phyloP scores from a whole-genome alignment of 2,888 invertebrate species.

The Alentia gelatinosa region DNA sequence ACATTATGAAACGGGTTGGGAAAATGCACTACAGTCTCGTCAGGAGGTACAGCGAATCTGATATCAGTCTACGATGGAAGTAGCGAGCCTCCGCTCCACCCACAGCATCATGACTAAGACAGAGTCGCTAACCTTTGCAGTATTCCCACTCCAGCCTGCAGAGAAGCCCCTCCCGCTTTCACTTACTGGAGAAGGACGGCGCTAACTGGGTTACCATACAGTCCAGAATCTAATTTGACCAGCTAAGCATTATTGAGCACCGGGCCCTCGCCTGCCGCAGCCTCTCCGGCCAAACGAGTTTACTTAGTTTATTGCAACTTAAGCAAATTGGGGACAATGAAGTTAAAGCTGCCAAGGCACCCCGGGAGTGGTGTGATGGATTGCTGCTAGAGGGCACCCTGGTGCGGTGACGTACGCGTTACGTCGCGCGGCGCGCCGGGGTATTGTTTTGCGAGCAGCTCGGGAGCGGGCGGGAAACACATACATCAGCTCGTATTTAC shows the following conservation, averaged over 20 bases:
- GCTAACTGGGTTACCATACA: slow-evolving; percentile 30
- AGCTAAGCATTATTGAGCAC: slow-evolving; percentile 43
- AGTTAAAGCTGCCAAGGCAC: slow-evolving; percentile 11
- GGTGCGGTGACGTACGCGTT: not conserved
- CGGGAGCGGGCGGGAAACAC: not conserved
- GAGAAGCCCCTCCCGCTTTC: not conserved
- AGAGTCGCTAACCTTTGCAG: not conserved
- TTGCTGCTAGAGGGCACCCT: slow-evolving; percentile 10
- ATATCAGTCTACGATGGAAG: not conserved
- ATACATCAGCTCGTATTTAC: not conserved
- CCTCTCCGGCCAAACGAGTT: slow-evolving; percentile 39
- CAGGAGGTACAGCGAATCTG: too few relatives aligned
- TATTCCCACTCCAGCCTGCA: not conserved
- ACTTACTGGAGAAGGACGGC: not conserved
- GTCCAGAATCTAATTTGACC: slow-evolving; percentile 35
- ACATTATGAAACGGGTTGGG: too few relatives aligned
- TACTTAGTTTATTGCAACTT: slow-evolving; percentile 45
- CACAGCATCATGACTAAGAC: slow-evolving; percentile 25
- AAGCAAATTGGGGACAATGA: slow-evolving; percentile 47
- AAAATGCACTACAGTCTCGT: too few relatives aligned
- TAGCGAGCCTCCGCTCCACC: not conserved
- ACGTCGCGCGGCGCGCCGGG: not conserved
- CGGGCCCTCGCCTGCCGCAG: not conserved
- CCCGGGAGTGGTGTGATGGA: slow-evolving; percentile 29
- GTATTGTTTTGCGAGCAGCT: not conserved